These are phyloP conservation scores for Drosophila tropicalis DNA, from an alignment of 1,140 invertebrate species.

Conservation along the genomic window DNA sequence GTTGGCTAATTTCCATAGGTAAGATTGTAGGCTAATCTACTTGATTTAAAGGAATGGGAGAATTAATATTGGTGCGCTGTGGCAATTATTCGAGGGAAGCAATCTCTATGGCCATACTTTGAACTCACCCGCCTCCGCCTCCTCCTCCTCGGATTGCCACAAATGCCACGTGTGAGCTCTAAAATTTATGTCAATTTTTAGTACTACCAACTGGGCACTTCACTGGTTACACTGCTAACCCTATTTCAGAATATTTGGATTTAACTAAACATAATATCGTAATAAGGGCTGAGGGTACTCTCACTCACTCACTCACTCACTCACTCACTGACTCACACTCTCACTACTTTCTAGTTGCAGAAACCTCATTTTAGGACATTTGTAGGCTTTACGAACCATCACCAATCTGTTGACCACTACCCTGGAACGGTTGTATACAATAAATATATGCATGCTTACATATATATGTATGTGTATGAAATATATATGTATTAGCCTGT, in stretches of 20 bases:
- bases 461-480: conserved; percentile 25
- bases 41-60: background rate
- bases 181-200: conserved; percentile 74
- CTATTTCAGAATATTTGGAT: conserved; percentile 51
- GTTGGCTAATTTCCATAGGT: background rate
- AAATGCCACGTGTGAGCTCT: conserved; percentile 69
- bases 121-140: too few species aligned
- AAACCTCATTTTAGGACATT: conserved; percentile 68
- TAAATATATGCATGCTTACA: conserved; percentile 31
- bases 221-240: conserved; percentile 73
- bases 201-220: conserved; percentile 51
- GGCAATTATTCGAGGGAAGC: conserved; percentile 25
- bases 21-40: background rate
- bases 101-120: conserved; percentile 23
- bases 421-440: conserved; percentile 48
- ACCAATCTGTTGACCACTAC: conserved; percentile 75
- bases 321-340: background rate
- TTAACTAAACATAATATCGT: conserved; percentile 73
- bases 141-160: conserved; percentile 16
- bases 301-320: background rate
- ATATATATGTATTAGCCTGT: conserved; percentile 36
- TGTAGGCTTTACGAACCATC: conserved; percentile 65
- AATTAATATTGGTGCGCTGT: conserved; percentile 13
- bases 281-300: conserved; percentile 31
- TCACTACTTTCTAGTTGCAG: conserved; percentile 27